Evolutionary conservation across 2,797 vertebrate species (phyloP), one percentile per base, ranked within the genome.

Genomic region (Aulostomus chinensis): DNA sequence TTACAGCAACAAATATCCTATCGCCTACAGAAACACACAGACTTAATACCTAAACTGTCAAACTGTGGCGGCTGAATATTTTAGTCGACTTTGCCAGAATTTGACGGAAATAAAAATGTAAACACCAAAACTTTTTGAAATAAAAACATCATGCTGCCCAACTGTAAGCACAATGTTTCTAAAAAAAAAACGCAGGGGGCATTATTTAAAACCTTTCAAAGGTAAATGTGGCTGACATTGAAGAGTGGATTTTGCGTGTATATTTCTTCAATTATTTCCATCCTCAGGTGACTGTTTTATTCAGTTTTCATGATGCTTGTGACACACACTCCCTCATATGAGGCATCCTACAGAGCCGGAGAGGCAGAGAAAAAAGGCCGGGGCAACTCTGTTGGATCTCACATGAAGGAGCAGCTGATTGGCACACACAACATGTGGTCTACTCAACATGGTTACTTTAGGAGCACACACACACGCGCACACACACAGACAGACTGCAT

Each of bases 321-420:
- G 58, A 68, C 36, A 64, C 4, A 3, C 22, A 54, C 33, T 16
- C 40, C 14, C 32, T 57, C 17, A 5, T 13, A 36, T 7, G 32
- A 68, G 55, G 24, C 3, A 36, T 50, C 56, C 67, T 55, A n/a
- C n/a, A n/a, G n/a, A n/a, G 49, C 65, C 42, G 58, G 30, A 61
- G 25, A 45, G 12, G 25, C 20, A 29, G 9, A 5, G 11, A 21
- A 39, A 50, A 39, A 56, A 21, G 7, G 35, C 20, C 43, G 29
- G 51, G 18, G 35, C 8, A 5, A 33, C 69, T 70, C 70, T 58
- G 66, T 36, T 7, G 31, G 65, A 75, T 56, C 29, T 67, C 47
- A 47, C 45, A 58, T 73, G 66, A 64, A 58, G 52, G 41, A 71
- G 66, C 32, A 30, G 62, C 58, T 80, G 72, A 85, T 77, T 80